Conservation (phyloP, 2,797 vertebrate genomes). For the Delichon dasypus region DNA sequence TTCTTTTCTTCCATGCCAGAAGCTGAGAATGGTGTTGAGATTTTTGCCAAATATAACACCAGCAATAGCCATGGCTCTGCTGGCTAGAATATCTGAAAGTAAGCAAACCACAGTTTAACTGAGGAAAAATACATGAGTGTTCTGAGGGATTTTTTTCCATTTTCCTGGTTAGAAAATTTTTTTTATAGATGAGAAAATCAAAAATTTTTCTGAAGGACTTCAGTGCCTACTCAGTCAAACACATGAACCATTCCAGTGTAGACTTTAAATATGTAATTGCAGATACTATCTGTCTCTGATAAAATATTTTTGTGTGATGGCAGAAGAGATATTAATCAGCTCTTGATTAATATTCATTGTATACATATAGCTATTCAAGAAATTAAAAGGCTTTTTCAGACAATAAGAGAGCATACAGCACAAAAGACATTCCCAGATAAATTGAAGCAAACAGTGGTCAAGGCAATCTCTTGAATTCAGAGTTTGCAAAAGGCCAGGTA, state of each 20-base stretch:
- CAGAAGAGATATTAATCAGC: slow-evolving; percentile 58
- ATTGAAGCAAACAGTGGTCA: slow-evolving; percentile 24
- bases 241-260: not conserved
- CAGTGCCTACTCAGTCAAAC: not conserved
- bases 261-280: slow-evolving; percentile 16
- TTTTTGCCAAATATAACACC: not conserved
- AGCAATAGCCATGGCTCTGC: not conserved
- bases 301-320: slow-evolving; percentile 37
- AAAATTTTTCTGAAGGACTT: not conserved
- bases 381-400: slow-evolving; percentile 56
- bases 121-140: not conserved
- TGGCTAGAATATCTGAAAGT: not conserved
- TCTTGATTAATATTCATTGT: slow-evolving; percentile 66
- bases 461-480: slow-evolving; percentile 35
- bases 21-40: not conserved
- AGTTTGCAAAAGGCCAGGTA: not conserved
- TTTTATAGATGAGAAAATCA: not conserved
- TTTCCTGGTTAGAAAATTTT: not conserved
- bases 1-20: not conserved
- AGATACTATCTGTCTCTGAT: slow-evolving; percentile 25
- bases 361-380: slow-evolving; percentile 42
- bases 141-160: not conserved
- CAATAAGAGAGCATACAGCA: slow-evolving; percentile 18
- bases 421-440: slow-evolving; percentile 8
- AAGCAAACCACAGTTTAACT: not conserved